Base-by-base conservation (phyloP, 2,888 invertebrate species). In the Lacanobia oleracea region DNA sequence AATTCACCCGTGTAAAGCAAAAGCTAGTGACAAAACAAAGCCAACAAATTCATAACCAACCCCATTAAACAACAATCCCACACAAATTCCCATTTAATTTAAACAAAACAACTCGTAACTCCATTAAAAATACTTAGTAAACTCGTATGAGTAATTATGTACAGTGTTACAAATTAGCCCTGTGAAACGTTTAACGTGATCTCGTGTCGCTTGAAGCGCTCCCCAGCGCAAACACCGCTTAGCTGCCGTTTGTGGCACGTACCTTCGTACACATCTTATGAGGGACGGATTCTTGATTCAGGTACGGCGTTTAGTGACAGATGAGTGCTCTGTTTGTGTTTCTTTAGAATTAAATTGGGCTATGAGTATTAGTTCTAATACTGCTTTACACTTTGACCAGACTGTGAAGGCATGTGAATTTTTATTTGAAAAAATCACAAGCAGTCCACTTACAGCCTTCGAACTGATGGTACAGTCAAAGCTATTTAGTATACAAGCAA, bases 221-320 rank as follows among this genome's bases (percentile, higher is more conserved):
- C 86, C 87, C 88, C 86, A 87, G 77, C 72, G 86, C 79, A 89
- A 89, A 89, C 86, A 88, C 54, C 71, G 63, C 84, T 74, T 82
- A 63, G 43, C 62, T 82, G 80, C 74, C 81, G 79, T 75, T 79
- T 82, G 86, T 63, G 80, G 82, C 83, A 79, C 81, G 86, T 86
- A 86, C 85, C 66, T 64, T 67, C 37, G 76, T 76, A 60, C 70
- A 77, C 79, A 72, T 85, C 84, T 76, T 83, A 86, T 73, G 81
- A 70, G 79, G 50, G 59, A 57, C 76, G 64, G 50, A 54, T 76
- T 69, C 54, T 62, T 75, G 75, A 77, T 68, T 67, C 53, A 74
- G 79, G 74, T 75, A 79, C 57, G 75, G 48, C 63, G 40, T 48
- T 72, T 63, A 57, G 51, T 79, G 63, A 71, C 71, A 63, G 57